phyloP scores from a whole-genome alignment of 2,888 invertebrate genomes.

The Hirtodrosophila trivittata region DNA sequence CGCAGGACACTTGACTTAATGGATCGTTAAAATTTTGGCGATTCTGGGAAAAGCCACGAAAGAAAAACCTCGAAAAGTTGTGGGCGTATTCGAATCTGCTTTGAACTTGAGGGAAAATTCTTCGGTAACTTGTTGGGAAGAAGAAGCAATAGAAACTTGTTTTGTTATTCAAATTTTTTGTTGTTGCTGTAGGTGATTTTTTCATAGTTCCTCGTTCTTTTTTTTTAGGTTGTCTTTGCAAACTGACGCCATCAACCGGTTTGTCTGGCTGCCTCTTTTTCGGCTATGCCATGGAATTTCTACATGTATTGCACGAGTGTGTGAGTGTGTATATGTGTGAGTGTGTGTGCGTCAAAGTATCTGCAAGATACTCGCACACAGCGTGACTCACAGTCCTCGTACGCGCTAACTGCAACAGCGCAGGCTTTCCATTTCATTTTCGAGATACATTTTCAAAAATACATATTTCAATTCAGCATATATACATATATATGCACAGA shows the following conservation, averaged over 20 bases:
- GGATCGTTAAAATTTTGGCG: conserved; percentile 38
- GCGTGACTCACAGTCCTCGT: conserved; percentile 48
- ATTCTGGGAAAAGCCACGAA: conserved; percentile 22
- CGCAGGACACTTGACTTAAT: conserved; percentile 65
- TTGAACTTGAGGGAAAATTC: conserved; percentile 48
- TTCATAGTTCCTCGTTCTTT: conserved; percentile 31
- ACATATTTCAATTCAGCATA: conserved; percentile 37
- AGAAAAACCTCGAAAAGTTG: conserved; percentile 11
- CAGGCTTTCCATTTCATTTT: conserved; percentile 63
- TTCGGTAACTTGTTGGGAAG: conserved; percentile 27
- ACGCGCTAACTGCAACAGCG: conserved; percentile 25
- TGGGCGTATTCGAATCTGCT: not conserved
- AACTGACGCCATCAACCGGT: conserved; percentile 81
- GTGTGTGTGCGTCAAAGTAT: conserved; percentile 34
- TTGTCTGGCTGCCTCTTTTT: conserved; percentile 51
- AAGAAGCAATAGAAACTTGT: conserved; percentile 41
- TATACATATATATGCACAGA: conserved; percentile 5
- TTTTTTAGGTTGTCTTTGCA: conserved; percentile 36
- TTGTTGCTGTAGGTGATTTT: conserved; percentile 35
- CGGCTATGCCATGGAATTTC: conserved; percentile 51
- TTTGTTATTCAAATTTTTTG: conserved; percentile 28
- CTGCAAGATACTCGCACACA: conserved; percentile 40
- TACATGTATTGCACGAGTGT: conserved; percentile 34
- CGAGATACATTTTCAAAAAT: conserved; percentile 38
- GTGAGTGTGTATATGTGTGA: not conserved